Evolutionary conservation across 2,113 vertebrate genomes (phyloP).

Genomic region (Eleginops maclovinus): DNA sequence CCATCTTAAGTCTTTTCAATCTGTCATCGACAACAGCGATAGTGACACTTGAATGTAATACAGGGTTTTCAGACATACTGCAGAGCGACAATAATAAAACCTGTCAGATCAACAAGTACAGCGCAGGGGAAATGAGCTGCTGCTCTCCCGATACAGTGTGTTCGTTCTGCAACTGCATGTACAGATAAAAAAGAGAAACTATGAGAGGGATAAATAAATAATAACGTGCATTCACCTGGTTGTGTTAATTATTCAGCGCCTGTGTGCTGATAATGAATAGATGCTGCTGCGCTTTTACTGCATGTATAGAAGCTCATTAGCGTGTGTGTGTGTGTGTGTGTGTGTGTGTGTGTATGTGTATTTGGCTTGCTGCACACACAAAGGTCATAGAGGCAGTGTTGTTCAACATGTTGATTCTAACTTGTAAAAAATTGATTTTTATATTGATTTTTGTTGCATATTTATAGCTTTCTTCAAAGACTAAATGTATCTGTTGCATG

Average conservation of each 20-base stretch:
- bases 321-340: not conserved
- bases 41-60: too few relatives aligned
- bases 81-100: too few relatives aligned
- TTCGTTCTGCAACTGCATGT: too few relatives aligned
- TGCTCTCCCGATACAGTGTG: too few relatives aligned
- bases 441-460: not conserved
- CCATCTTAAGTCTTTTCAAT: too few relatives aligned
- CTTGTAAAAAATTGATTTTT: not conserved
- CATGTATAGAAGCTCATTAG: conserved; percentile 20
- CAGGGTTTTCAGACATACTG: too few relatives aligned
- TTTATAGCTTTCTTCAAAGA: not conserved
- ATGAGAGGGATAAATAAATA: conserved; percentile 38
- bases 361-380: too few relatives aligned
- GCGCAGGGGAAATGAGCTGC: too few relatives aligned
- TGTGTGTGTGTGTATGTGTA: not conserved
- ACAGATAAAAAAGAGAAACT: conserved; percentile 8
- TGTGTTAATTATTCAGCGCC: conserved; percentile 44
- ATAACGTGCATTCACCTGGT: conserved; percentile 6
- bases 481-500: not conserved
- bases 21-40: too few relatives aligned
- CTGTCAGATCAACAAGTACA: too few relatives aligned
- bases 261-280: conserved; percentile 37
- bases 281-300: conserved; percentile 40
- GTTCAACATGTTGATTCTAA: not conserved
- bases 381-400: too few relatives aligned